Base-by-base conservation (phyloP, 2,113 vertebrate species). In the Ciconia stormi region DNA sequence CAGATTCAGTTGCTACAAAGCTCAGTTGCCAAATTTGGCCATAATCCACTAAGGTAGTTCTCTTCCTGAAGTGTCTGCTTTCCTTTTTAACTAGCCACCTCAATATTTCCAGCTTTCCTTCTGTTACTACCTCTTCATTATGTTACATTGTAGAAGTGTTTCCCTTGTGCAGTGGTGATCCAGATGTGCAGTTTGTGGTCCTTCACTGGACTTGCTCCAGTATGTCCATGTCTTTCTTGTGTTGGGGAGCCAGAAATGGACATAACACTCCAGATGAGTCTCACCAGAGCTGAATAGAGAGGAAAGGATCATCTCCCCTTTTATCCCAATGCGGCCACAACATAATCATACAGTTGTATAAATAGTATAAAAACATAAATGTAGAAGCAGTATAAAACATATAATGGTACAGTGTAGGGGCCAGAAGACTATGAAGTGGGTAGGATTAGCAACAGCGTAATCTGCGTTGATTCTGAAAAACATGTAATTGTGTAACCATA, bases 221-320 rank as follows among this genome's bases (percentile, higher is more conserved):
- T 23, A 44, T 26, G 16, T 56, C 59, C 16, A 2, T 40, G 18
- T 36, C 63, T 59, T 4, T 34, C 62, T 47, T 73, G 26, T 47
- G 23, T 7, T 81, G 36, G 1, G 3, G 40, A 87, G 83, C 32
- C 72, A 78, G 77, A 84, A 84, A 65, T 38, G n/a, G 19, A 18
- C 6, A 0, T 46, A 19, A 50, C 0, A 1, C 25, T 81, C n/a
- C 34, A 13, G 22, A 47, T 9, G 9, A 50, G 23, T 46, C 38
- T 81, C 3, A 2, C 25, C 17, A 61, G 30, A 23, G 22, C 36
- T 49, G 27, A 81, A 15, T 1, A 65, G 69, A 42, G 16, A 40
- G n/a, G 67, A 38, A 77, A 59, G 49, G 4, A 56, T 89, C 73
- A 34, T 40, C 20, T 70, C 30, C 49, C 5, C 40, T 56, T 11